A percentile compares a stretch with the other conserved stretches of the same genome.
Conservation (phyloP, 2,888 invertebrate species). For the Lepeophtheirus nordmannii region DNA sequence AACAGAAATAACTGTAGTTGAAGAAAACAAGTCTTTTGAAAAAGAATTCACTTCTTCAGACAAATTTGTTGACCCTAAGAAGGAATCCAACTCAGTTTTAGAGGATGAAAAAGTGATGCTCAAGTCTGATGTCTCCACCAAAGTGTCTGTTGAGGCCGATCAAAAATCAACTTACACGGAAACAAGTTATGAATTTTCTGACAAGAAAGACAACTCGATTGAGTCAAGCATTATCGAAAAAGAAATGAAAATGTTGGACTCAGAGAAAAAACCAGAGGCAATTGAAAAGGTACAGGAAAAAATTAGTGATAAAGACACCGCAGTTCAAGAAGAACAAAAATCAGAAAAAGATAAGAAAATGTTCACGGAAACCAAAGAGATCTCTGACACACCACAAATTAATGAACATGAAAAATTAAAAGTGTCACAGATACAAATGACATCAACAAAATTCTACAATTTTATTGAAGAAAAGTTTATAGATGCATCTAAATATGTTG, state of each 20-base stretch:
- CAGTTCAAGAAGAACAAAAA: too few relatives aligned
- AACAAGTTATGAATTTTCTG: too few relatives aligned
- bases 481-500: conserved; percentile 7
- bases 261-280: too few relatives aligned
- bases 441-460: conserved; percentile 23
- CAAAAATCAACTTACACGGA: conserved; percentile 5
- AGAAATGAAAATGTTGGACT: too few relatives aligned
- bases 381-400: too few relatives aligned
- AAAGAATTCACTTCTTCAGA: conserved; percentile 13
- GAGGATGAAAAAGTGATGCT: neutral
- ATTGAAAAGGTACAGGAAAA: too few relatives aligned
- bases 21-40: conserved; percentile 16
- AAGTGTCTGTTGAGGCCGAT: conserved; percentile 11
- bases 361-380: too few relatives aligned
- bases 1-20: neutral
- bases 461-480: conserved; percentile 10
- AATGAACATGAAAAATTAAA: neutral
- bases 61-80: conserved; percentile 4
- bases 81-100: conserved; percentile 20
- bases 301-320: too few relatives aligned
- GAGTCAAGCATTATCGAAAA: too few relatives aligned
- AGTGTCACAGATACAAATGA: conserved; percentile 22
- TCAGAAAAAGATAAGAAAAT: too few relatives aligned
- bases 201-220: too few relatives aligned
- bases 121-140: neutral